A percentile compares a stretch with the other conserved stretches of the same genome.
These are phyloP conservation scores for Nematopogon swammerdamellus DNA, from an alignment of 2,888 invertebrate genomes.

Conservation along the genomic window DNA sequence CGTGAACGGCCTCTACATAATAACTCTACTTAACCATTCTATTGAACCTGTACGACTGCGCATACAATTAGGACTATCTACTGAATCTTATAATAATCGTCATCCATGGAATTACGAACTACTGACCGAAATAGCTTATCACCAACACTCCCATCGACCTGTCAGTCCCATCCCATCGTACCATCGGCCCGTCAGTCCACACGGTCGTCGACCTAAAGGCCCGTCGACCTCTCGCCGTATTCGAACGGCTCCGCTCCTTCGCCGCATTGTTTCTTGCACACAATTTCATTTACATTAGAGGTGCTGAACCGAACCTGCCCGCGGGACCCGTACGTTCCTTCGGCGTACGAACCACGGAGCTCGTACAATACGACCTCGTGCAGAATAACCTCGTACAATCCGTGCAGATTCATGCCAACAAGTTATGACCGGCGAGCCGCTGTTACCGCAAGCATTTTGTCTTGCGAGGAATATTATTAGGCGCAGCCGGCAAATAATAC, in stretches of 20 bases:
- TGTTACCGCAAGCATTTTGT: background rate
- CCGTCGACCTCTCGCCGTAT: background rate
- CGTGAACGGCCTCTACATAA: too few relatives aligned
- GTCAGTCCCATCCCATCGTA: too few relatives aligned
- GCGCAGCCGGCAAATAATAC: slow-evolving; percentile 28
- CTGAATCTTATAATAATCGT: too few relatives aligned
- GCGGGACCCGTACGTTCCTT: slow-evolving; percentile 40
- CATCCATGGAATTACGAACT: too few relatives aligned
- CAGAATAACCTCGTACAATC: slow-evolving; percentile 25
- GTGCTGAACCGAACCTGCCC: slow-evolving; percentile 41
- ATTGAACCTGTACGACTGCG: too few relatives aligned
- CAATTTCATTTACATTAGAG: slow-evolving; percentile 55
- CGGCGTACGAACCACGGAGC: too few relatives aligned
- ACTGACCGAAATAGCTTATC: too few relatives aligned
- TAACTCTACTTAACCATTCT: too few relatives aligned
- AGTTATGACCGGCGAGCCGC: slow-evolving; percentile 39
- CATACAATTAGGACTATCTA: too few relatives aligned
- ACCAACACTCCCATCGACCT: too few relatives aligned
- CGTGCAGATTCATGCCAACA: slow-evolving; percentile 48
- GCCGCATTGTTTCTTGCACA: slow-evolving; percentile 51
- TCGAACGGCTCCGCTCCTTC: slow-evolving; percentile 7
- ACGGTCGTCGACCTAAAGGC: background rate
- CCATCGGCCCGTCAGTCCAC: too few relatives aligned
- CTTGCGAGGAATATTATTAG: background rate
- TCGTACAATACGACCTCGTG: slow-evolving; percentile 16